Evolutionary conservation across 1,140 invertebrate species (phyloP).

Genomic region (Aphaenogaster rudis): DNA sequence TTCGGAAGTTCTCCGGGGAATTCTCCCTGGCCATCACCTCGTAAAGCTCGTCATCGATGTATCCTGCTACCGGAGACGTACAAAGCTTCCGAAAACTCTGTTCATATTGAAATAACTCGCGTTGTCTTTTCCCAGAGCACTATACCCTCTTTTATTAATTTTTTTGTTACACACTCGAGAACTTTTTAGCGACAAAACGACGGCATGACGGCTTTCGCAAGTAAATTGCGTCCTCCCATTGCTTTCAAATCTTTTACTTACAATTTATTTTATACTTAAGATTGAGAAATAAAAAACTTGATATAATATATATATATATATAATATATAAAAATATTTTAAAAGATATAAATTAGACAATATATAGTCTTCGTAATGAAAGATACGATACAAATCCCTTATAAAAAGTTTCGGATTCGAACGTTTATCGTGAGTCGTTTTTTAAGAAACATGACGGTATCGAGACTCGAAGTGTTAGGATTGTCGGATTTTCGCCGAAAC

Average conservation of each 20-base stretch:
- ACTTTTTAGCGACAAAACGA: background rate
- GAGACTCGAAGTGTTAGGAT: slow-evolving; percentile 7
- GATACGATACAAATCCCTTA: background rate
- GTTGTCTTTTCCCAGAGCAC: background rate
- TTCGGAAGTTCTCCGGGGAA: slow-evolving; percentile 19
- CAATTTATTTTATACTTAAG: background rate
- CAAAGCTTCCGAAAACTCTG: slow-evolving; percentile 28
- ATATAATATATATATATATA: background rate
- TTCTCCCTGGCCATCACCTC: background rate
- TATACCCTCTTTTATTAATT: slow-evolving; percentile 42
- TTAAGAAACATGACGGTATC: background rate
- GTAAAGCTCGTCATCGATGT: slow-evolving; percentile 25
- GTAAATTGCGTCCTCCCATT: background rate
- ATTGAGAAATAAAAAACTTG: background rate
- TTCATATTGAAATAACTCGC: background rate
- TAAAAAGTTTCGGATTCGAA: background rate
- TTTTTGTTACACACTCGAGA: background rate
- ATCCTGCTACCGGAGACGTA: slow-evolving; percentile 15
- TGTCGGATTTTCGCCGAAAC: background rate
- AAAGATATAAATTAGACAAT: background rate
- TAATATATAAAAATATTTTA: background rate
- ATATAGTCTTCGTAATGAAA: background rate
- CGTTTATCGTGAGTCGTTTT: slow-evolving; percentile 11
- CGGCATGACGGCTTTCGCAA: background rate
- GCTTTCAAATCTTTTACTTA: background rate